Conservation (phyloP, 2,797 vertebrate genomes). For the Antennarius maculatus region DNA sequence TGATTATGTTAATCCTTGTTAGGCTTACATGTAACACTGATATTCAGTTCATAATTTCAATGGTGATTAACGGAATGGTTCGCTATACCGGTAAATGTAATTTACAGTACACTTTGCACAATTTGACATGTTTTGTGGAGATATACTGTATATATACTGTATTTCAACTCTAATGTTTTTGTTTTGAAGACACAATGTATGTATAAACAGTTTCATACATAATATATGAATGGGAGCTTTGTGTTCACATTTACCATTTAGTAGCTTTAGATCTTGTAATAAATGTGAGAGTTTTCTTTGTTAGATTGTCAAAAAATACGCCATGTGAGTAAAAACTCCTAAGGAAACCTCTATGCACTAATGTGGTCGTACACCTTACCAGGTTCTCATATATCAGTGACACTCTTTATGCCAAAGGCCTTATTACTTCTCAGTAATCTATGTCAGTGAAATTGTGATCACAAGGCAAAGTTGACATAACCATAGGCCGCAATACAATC, state of each 20-base stretch:
- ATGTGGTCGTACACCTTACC: background rate
- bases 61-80: background rate
- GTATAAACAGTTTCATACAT: background rate
- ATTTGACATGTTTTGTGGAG: no score
- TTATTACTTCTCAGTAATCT: slow-evolving; percentile 29
- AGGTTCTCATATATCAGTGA: slow-evolving; percentile 25
- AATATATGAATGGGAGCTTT: background rate
- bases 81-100: background rate
- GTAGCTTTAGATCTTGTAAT: background rate
- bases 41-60: background rate
- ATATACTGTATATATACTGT: no score
- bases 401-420: slow-evolving; percentile 5
- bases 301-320: no score
- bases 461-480: slow-evolving; percentile 32
- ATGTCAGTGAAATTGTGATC: slow-evolving; percentile 44
- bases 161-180: no score
- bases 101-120: no score
- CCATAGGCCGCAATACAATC: slow-evolving; percentile 52
- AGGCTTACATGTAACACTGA: slow-evolving; percentile 8
- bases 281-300: no score
- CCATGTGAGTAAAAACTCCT: background rate
- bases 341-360: background rate
- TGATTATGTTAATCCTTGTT: slow-evolving; percentile 8
- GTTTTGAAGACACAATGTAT: no score
- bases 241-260: background rate